A percentile compares a stretch with the other conserved stretches of the same genome.
Evolutionary conservation across 2,113 vertebrate genomes (phyloP).

Genomic region (Camelus bactrianus): DNA sequence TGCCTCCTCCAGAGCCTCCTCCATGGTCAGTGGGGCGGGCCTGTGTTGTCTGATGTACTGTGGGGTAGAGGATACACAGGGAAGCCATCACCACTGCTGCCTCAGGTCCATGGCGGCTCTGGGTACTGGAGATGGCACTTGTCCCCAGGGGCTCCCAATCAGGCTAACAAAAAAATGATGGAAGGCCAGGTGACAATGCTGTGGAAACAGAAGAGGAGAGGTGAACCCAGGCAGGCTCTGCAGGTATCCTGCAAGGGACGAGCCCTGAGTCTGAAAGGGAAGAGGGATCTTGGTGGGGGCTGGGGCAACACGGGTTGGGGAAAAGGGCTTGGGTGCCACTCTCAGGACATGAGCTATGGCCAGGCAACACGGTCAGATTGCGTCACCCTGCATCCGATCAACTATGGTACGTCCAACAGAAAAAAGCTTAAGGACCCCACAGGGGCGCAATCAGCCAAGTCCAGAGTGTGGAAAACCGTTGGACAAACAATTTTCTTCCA

Average conservation of each 20-base stretch:
- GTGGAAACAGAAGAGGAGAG: neutral
- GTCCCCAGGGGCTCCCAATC: neutral
- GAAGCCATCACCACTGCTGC: accelerated
- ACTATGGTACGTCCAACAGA: neutral
- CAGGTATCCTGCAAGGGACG: neutral
- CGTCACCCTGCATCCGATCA: neutral
- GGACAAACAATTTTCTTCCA: neutral
- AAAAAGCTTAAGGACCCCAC: neutral
- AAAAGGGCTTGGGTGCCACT: neutral
- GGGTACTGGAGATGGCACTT: neutral
- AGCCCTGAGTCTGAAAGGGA: neutral
- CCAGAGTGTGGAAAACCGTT: neutral
- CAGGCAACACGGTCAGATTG: neutral
- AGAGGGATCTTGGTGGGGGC: neutral
- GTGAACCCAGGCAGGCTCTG: neutral
- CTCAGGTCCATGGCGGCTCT: neutral
- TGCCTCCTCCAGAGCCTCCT: slow-evolving; percentile 85
- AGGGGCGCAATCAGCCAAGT: neutral
- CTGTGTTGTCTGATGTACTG: slow-evolving; percentile 91
- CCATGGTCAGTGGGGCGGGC: slow-evolving; percentile 84
- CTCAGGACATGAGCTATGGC: neutral
- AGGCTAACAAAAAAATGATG: neutral
- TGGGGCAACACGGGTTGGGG: no score
- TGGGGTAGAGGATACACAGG: neutral
- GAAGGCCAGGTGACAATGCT: neutral